Evolutionary conservation across 2,888 invertebrate species (phyloP).

Genomic region (Eueremaeus valkanovi): DNA sequence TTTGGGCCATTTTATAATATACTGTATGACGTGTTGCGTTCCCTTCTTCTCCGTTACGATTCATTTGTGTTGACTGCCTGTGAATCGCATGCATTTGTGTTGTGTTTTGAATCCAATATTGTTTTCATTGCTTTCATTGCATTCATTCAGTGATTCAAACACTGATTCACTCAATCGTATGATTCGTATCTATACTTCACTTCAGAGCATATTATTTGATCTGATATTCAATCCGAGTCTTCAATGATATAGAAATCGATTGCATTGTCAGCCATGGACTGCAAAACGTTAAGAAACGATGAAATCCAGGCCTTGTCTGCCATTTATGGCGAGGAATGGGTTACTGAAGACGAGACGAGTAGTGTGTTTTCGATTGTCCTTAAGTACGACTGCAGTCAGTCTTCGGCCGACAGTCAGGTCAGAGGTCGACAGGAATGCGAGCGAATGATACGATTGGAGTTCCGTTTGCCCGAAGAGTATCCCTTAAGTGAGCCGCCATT

Average conservation of each 20-base stretch:
- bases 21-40: too few species aligned
- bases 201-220: not conserved
- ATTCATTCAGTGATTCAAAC: too few species aligned
- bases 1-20: too few species aligned
- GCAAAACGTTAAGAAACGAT: slow-evolving; percentile 44
- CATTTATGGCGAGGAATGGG: slow-evolving; percentile 69
- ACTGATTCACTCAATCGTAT: too few species aligned
- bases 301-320: slow-evolving; percentile 69
- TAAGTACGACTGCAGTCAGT: slow-evolving; percentile 14
- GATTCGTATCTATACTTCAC: not conserved
- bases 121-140: not conserved
- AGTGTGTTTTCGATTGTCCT: slow-evolving; percentile 60
- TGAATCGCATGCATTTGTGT: slow-evolving; percentile 11
- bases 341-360: slow-evolving; percentile 59
- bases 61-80: too few species aligned
- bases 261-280: slow-evolving; percentile 26
- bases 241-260: not conserved
- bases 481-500: slow-evolving; percentile 63
- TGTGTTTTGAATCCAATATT: not conserved
- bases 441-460: slow-evolving; percentile 59
- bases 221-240: not conserved
- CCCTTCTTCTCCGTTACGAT: too few species aligned
- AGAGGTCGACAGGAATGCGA: slow-evolving; percentile 54
- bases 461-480: slow-evolving; percentile 64
- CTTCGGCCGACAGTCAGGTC: slow-evolving; percentile 50